Conservation (phyloP, 1,140 invertebrate species). For the Drosophila bocki region DNA sequence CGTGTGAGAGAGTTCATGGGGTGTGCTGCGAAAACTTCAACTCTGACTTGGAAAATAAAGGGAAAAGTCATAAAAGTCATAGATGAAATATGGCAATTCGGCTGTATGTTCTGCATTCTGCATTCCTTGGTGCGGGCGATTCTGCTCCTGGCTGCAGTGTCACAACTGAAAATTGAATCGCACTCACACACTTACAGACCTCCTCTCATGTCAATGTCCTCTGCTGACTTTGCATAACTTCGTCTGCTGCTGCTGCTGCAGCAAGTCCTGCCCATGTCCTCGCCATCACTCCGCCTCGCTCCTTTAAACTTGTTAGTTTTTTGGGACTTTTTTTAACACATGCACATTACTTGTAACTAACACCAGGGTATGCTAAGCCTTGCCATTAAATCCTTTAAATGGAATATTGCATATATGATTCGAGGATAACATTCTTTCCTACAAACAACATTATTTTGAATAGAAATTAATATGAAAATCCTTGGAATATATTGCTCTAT, state of each 20-base stretch:
- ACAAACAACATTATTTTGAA: neutral
- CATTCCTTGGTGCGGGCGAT: conserved; percentile 23
- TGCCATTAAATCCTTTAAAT: neutral
- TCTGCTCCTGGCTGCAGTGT: conserved; percentile 56
- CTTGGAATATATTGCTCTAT: too few species aligned
- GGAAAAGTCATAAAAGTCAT: conserved; percentile 77
- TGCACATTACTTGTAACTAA: conserved; percentile 24
- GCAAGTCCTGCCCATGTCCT: conserved; percentile 11
- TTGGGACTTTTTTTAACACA: conserved; percentile 64
- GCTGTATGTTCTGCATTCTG: conserved; percentile 41
- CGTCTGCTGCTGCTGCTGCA: conserved; percentile 35
- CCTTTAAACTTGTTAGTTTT: conserved; percentile 59
- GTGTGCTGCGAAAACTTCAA: conserved; percentile 52
- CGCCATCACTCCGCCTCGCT: neutral
- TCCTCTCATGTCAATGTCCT: conserved; percentile 75
- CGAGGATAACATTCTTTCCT: neutral
- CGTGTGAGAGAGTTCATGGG: conserved; percentile 37
- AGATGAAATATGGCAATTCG: conserved; percentile 82
- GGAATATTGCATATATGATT: too few species aligned
- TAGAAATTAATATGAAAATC: too few species aligned
- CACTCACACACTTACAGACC: conserved; percentile 44
- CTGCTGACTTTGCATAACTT: conserved; percentile 82
- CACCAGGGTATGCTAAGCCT: conserved; percentile 12
- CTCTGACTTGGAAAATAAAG: conserved; percentile 54
- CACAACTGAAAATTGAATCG: conserved; percentile 81